Conservation (phyloP, 2,888 invertebrate species). For the Pharmacophagus antenor region DNA sequence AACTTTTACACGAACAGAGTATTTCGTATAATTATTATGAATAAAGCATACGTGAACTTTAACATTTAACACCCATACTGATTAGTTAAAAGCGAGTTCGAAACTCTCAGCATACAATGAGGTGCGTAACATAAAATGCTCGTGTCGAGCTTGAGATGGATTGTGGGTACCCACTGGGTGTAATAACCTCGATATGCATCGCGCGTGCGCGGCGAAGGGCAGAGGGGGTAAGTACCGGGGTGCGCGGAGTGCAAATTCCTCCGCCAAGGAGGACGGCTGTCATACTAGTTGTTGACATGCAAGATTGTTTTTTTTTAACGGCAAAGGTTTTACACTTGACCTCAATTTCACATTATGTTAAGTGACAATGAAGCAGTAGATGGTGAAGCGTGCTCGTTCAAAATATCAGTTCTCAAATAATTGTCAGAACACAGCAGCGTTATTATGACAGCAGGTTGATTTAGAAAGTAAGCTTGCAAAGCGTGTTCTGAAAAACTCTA, state of each 20-base stretch:
- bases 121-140: conserved; percentile 42
- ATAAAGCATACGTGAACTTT: conserved; percentile 21
- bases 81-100: conserved; percentile 19
- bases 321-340: not conserved
- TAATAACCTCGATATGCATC: conserved; percentile 63
- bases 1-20: too few species aligned
- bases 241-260: conserved; percentile 50
- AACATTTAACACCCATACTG: conserved; percentile 28
- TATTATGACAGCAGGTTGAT: too few species aligned
- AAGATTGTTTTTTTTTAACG: conserved; percentile 30
- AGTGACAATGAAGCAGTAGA: too few species aligned
- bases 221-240: conserved; percentile 29
- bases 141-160: conserved; percentile 38
- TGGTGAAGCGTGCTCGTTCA: too few species aligned
- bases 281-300: conserved; percentile 40
- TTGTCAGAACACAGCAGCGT: too few species aligned
- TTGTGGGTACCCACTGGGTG: conserved; percentile 48
- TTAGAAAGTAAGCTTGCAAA: too few species aligned
- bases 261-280: conserved; percentile 53
- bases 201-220: conserved; percentile 42
- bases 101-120: conserved; percentile 40
- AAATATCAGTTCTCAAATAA: too few species aligned
- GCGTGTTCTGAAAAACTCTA: too few species aligned
- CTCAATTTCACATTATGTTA: too few species aligned
- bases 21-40: too few species aligned